Conservation (phyloP, 2,113 vertebrate species). For the Erythrocebus patas region DNA sequence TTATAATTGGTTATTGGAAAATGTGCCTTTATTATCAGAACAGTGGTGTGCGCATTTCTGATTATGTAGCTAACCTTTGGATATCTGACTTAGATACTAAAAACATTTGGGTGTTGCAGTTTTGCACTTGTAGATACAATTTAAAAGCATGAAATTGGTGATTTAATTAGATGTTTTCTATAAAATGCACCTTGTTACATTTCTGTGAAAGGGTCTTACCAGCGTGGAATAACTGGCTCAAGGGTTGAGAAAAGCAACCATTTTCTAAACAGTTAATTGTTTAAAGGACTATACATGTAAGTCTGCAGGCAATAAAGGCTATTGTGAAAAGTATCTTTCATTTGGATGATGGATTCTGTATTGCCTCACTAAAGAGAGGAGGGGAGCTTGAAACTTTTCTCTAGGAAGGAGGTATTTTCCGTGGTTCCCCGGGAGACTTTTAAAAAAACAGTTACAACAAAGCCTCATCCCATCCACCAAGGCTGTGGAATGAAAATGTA, state of each 20-base stretch:
- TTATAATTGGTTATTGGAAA: slow-evolving; percentile 64
- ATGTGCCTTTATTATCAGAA: slow-evolving; percentile 82
- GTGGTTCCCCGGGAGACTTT: not conserved
- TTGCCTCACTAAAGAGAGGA: not conserved
- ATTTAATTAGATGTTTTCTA: slow-evolving; percentile 80
- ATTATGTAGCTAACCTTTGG: slow-evolving; percentile 75
- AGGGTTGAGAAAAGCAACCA: slow-evolving; percentile 79
- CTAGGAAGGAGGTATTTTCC: not conserved
- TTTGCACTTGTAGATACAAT: not conserved
- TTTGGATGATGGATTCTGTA: not conserved
- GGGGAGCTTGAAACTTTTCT: not conserved
- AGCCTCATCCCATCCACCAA: too few species aligned
- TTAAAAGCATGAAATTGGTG: slow-evolving; percentile 72
- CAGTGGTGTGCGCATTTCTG: slow-evolving; percentile 51
- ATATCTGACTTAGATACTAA: not conserved
- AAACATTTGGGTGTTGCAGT: not conserved
- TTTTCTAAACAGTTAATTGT: slow-evolving; percentile 84
- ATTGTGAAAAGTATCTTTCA: slow-evolving; percentile 66
- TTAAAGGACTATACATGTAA: slow-evolving; percentile 82
- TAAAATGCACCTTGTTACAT: not conserved
- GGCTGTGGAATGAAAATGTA: rapidly evolving
- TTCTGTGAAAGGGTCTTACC: slow-evolving; percentile 56
- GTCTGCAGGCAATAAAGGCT: slow-evolving; percentile 88
- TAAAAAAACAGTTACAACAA: not conserved
- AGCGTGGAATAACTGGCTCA: slow-evolving; percentile 50